Percentiles rank a stretch among this genome's conserved stretches.
Conservation (phyloP, 2,888 invertebrate species). For the Perdita meconis region DNA sequence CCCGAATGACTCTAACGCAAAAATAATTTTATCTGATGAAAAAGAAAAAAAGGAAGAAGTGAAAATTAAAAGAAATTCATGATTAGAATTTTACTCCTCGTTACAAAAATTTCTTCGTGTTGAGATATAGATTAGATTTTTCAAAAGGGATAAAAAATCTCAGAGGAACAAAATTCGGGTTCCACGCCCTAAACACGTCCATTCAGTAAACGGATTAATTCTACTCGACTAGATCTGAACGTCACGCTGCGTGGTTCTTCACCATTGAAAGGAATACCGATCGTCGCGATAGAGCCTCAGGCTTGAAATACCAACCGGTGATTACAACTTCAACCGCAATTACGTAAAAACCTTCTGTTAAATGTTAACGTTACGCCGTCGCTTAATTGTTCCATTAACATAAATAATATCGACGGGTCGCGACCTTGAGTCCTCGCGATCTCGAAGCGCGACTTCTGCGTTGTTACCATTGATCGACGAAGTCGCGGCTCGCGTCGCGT, state of each 20-base stretch:
- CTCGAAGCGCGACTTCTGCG: not conserved
- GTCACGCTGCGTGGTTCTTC: not conserved
- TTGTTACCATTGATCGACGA: too few relatives aligned
- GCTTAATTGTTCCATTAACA: not conserved
- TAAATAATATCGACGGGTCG: not conserved
- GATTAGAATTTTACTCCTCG: too few relatives aligned
- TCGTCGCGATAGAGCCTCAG: not conserved
- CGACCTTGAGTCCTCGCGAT: not conserved
- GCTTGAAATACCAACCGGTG: not conserved
- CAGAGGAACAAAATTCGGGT: too few relatives aligned
- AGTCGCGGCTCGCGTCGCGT: not conserved
- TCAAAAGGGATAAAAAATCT: too few relatives aligned
- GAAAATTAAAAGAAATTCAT: too few relatives aligned
- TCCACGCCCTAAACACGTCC: not conserved
- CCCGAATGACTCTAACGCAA: too few relatives aligned
- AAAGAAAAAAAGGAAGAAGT: too few relatives aligned
- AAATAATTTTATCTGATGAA: too few relatives aligned
- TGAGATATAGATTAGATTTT: too few relatives aligned
- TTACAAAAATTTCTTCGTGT: too few relatives aligned
- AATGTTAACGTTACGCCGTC: not conserved
- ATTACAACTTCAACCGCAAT: constrained; percentile 1
- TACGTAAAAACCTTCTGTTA: not conserved
- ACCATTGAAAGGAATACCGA: not conserved
- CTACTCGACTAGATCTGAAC: not conserved
- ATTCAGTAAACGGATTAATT: constrained; percentile 4